Conservation (phyloP, 2,888 invertebrate species). For the Diloba caeruleocephala region DNA sequence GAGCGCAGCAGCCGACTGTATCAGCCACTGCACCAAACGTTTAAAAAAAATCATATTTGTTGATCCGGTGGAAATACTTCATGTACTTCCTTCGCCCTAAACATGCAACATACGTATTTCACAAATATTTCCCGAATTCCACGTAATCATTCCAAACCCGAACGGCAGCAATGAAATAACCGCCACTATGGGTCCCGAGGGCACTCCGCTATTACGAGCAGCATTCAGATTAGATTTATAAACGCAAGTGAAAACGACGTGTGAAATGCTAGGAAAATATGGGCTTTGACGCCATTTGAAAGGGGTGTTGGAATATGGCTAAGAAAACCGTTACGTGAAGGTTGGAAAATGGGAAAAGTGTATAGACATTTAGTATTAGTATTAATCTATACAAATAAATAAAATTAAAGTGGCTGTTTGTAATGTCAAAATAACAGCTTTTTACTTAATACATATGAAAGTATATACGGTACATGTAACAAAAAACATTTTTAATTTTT, state of each 20-base stretch:
- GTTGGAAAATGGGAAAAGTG: neutral
- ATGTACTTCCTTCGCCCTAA: no score
- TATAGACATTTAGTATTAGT: no score
- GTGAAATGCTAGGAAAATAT: constrained; percentile 36
- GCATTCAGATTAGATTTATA: constrained; percentile 65
- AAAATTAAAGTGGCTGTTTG: no score
- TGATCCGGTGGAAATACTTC: no score
- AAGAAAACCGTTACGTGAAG: neutral
- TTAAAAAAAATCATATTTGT: no score
- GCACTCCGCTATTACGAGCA: constrained; percentile 56
- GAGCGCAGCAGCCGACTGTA: no score
- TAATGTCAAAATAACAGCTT: no score
- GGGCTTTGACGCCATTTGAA: constrained; percentile 8
- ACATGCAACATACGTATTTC: constrained; percentile 7
- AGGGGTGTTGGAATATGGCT: neutral
- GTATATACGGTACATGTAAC: no score
- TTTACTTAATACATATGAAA: no score
- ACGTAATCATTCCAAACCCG: constrained; percentile 11
- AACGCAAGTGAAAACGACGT: constrained; percentile 49
- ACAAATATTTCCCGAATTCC: constrained; percentile 13
- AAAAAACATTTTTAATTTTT: no score
- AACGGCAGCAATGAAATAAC: constrained; percentile 43
- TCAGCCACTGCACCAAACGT: no score
- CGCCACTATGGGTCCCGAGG: constrained; percentile 52
- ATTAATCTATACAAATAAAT: no score